Evolutionary conservation across 1,140 invertebrate species (phyloP), one percentile per base, ranked within the genome.

Genomic region (Heliconius himera): DNA sequence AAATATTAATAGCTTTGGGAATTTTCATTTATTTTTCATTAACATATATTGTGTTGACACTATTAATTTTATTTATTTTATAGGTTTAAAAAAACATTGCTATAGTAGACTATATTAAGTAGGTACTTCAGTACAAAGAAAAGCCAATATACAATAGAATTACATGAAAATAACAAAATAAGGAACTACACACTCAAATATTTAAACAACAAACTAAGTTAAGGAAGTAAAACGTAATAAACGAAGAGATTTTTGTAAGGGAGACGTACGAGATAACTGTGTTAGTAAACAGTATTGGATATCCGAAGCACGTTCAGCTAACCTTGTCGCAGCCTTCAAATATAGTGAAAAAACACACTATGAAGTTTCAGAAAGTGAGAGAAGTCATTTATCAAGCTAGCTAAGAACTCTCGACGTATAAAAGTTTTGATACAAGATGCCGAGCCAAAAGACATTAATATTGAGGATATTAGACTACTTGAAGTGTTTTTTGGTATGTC

Each of bases 401-500:
- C 88, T 92, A 93, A 94, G 91, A 92, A 94, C 91, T 92, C 93
- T 90, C 87, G 91, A 93, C 91, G 90, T 90, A 87, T 82, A 87
- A 86, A 93, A 93, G 84, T 94, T 94, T 93, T 93, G 93, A 93
- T 92, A 94, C 93, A 90, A 89, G 91, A 91, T 89, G 89, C 89
- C 84, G 85, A 86, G 90, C 89, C 88, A 89, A 86, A 87, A 91
- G 88, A 92, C 93, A 93, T 94, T 94, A 94, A 94, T 94, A 93
- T 93, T 90, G 88, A 90, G 90, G 91, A 91, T 93, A 94, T 94
- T 90, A 88, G 87, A 89, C 84, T 87, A 87, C 87, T 90, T 87
- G 82, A 90, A 89, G 85, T 89, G 88, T 89, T 93, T 66, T 92
- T 90, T 91, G 84, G 85, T 87, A 87, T 93, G 89, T 90, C 88